Base-by-base conservation (phyloP, 2,888 invertebrate species). In the Meandrusa payeni region DNA sequence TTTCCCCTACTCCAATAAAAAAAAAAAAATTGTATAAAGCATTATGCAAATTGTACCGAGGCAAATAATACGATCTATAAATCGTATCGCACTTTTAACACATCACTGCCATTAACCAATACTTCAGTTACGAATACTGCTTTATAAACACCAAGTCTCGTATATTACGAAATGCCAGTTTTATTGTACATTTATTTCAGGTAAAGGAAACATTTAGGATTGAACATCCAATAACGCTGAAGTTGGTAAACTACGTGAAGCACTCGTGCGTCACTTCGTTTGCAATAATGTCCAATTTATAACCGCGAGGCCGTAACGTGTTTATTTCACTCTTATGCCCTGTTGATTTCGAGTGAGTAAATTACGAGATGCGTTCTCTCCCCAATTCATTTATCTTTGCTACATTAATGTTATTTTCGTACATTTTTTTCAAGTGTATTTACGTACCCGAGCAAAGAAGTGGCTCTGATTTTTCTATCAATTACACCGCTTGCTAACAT, bases 111-210 rank as follows among this genome's bases (percentile, higher is more conserved):
- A n/a, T n/a, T n/a, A n/a, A n/a, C n/a, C n/a, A n/a, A n/a, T n/a
- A n/a, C n/a, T n/a, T n/a, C n/a, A n/a, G n/a, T n/a, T n/a, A n/a
- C n/a, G n/a, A n/a, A n/a, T n/a, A n/a, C n/a, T n/a, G n/a, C n/a
- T 15, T 4, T 15, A 15, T 2, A 28, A 28, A 28, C 13, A 28
- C 7, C 2, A 5, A 4, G 7, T 28, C 7, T 28, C 28, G 13
- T 23, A 22, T 5, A 23, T 22, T 33, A 11, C 13, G 12, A 10
- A 12, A 7, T 7, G 23, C 13, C 13, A 15, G 15, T 56, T 60
- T 63, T 64, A 69, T 65, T 61, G 57, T 54, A 56, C 51, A 61
- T 60, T n/a, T n/a, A 57, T 66, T 61, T 56, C 52, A 58, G 65
- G 65, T 60, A 64, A 48, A 57, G 50, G 22, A 50, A 54, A 54